A percentile compares a stretch with the other conserved stretches of the same genome.
Conservation (phyloP, 2,888 invertebrate species). For the Spatulosminthurus flaviceps region DNA sequence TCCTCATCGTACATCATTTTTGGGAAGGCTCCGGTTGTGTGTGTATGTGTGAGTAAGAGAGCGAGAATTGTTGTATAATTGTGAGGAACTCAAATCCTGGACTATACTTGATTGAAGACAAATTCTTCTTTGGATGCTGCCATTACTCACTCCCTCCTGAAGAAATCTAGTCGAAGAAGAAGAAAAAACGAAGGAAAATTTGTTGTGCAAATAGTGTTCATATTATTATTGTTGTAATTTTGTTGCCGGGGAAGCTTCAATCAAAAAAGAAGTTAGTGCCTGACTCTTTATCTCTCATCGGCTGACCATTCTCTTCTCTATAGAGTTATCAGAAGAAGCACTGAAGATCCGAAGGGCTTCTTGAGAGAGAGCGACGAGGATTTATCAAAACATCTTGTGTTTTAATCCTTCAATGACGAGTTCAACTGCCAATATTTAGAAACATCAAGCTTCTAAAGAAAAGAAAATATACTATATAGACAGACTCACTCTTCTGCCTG, state of each 20-base stretch:
- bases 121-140: slow-evolving; percentile 38
- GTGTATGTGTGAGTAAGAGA: slow-evolving; percentile 35
- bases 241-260: slow-evolving; percentile 19
- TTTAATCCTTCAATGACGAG: neutral
- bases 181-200: no score
- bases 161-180: slow-evolving; percentile 31
- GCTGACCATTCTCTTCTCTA: slow-evolving; percentile 1
- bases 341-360: no score
- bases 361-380: no score
- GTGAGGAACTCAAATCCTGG: no score
- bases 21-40: slow-evolving; percentile 25
- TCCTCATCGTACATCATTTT: slow-evolving; percentile 37
- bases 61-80: neutral
- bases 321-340: no score
- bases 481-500: slow-evolving; percentile 38
- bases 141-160: slow-evolving; percentile 43
- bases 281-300: slow-evolving; percentile 21
- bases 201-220: slow-evolving; percentile 47
- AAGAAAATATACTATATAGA: neutral
- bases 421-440: slow-evolving; percentile 18
- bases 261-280: slow-evolving; percentile 37
- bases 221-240: slow-evolving; percentile 2
- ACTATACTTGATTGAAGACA: neutral
- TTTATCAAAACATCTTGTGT: neutral
- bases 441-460: neutral